Percentiles rank a stretch among this genome's conserved stretches.
These are phyloP conservation scores for Gymnarchus niloticus DNA, from an alignment of 2,113 vertebrate species.

Conservation along the genomic window DNA sequence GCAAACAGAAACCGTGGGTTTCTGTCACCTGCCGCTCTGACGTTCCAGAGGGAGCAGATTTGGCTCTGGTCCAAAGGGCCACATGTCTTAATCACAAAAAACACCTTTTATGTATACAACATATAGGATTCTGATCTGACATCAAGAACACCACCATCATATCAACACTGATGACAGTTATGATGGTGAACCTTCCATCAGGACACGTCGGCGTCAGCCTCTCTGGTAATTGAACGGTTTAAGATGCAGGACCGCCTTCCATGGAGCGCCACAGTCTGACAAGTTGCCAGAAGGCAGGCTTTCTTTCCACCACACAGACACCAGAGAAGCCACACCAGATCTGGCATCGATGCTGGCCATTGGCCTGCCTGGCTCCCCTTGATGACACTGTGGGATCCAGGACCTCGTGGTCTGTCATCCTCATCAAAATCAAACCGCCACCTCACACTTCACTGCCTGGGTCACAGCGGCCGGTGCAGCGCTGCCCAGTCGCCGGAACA, in stretches of 20 bases:
- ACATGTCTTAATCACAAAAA: background rate
- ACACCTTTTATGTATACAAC: background rate
- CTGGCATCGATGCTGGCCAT: background rate
- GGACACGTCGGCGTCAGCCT: background rate
- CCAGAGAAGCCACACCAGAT: background rate
- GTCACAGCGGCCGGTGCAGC: too few species aligned
- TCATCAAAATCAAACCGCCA: background rate
- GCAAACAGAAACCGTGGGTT: background rate
- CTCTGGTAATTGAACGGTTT: background rate
- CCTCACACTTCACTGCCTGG: too few species aligned
- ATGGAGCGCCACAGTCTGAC: background rate
- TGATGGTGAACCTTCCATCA: background rate
- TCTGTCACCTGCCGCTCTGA: background rate
- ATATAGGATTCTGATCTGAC: background rate
- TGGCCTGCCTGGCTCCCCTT: background rate
- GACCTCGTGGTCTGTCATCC: background rate
- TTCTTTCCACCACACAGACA: background rate
- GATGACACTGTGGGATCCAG: too few species aligned
- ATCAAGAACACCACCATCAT: background rate
- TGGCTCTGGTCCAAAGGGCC: too few species aligned
- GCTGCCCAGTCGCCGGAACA: too few species aligned
- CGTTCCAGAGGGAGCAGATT: background rate
- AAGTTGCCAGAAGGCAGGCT: background rate
- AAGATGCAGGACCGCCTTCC: too few species aligned
- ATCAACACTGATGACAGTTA: background rate